Evolutionary conservation across 2,113 vertebrate genomes (phyloP), one percentile per base, ranked within the genome.

Genomic region (Callithrix jacchus): DNA sequence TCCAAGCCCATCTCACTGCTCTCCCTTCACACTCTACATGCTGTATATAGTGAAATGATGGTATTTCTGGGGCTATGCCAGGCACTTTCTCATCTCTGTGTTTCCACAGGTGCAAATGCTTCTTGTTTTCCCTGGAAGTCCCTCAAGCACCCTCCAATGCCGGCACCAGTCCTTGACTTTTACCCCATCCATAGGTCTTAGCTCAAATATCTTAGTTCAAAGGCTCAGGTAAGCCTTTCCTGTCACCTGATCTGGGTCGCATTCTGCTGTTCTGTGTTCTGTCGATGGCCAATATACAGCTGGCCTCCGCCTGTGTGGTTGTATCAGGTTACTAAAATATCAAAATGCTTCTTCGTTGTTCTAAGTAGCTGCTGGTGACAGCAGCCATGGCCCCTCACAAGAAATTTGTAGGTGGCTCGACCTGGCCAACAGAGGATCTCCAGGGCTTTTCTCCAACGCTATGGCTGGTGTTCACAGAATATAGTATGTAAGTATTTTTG

Each of bases 31-130:
- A 27, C 42, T 30, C 3, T 32, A 1, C 4, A 17, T 77, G 76
- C 68, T 70, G 27, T 32, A 91, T 18, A 52, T 13, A 66, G 64
- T 47, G 58, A 2, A 18, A 82, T 17, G 42, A 4, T 23, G 49
- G 27, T 3, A 66, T 87, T 77, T 86, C 16, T 32, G 76, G n/a
- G 49, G 9, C 8, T 42, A 30, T 0, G 1, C 23, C 54, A 23
- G 3, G 54, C 9, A 42, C 20, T 21, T 81, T 32, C 71, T 87
- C 35, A 37, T 49, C 23, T 49, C 58, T 11, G 7, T 16, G 11
- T 40, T 9, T 25, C 56, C 32, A 9, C 1, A 10, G 2, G 1
- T 20, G 5, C 7, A 32, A 3, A 27, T 2, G 12, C 18, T 42
- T 76, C 71, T 32, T 35, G 6, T n/a, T 74, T 32, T 56, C 40